phyloP scores from a whole-genome alignment of 2,113 vertebrate species.

The Phyllopteryx taeniolatus region DNA sequence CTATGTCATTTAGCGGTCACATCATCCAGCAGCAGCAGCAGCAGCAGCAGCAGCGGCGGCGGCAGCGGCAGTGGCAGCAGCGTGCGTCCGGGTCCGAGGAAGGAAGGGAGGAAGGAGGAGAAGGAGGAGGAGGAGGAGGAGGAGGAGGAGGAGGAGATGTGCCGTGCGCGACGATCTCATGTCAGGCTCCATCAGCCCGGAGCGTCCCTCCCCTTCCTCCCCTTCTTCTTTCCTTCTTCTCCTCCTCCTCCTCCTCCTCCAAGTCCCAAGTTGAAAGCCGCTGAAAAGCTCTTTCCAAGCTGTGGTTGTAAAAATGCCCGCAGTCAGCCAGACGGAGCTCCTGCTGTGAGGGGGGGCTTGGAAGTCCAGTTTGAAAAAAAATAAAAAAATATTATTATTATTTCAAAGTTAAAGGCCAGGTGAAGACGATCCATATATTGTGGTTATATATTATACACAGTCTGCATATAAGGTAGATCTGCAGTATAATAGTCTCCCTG shows the following conservation, averaged over 20 bases:
- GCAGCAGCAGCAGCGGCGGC: background rate
- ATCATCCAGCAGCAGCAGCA: constrained; percentile 42
- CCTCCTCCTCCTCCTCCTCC: constrained; percentile 11
- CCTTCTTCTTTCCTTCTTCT: constrained; percentile 33
- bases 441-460: too few species aligned
- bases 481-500: too few species aligned
- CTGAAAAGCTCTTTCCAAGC: constrained; percentile 37
- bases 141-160: constrained; percentile 48
- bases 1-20: constrained; percentile 50
- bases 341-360: constrained; percentile 55
- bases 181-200: constrained; percentile 59
- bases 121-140: constrained; percentile 25
- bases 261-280: constrained; percentile 18
- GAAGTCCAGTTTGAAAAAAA: background rate
- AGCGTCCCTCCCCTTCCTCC: constrained; percentile 61
- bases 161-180: constrained; percentile 49
- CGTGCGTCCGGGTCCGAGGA: constrained; percentile 4
- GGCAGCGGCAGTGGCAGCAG: background rate
- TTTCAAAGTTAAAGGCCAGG: constrained; percentile 3
- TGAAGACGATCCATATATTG: background rate
- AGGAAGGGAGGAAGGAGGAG: constrained; percentile 37
- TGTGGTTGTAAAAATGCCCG: constrained; percentile 36
- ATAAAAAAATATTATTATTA: too few species aligned
- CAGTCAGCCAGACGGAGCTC: constrained; percentile 55
- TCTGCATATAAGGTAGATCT: too few species aligned